These are phyloP conservation scores for Argopecten irradians DNA, from an alignment of 1,140 invertebrate genomes.

Conservation along the genomic window DNA sequence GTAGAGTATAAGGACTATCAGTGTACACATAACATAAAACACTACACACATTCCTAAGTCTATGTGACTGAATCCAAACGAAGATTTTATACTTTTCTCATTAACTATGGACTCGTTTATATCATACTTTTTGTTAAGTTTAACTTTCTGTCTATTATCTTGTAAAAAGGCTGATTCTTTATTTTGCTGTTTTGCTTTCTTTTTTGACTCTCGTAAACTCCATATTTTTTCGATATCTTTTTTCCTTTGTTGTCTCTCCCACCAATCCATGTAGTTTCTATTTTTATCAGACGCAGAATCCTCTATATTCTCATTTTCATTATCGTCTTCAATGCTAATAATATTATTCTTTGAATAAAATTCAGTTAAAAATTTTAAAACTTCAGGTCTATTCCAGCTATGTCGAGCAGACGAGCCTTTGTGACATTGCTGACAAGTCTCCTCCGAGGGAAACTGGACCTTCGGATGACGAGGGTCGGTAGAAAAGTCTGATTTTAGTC, in stretches of 20 bases:
- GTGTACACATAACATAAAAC: conserved; percentile 84
- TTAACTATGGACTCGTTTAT: neutral
- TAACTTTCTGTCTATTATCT: neutral
- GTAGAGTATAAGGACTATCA: conserved; percentile 85
- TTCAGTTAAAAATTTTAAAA: conserved; percentile 85
- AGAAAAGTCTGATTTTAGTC: conserved; percentile 89
- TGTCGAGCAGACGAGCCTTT: conserved; percentile 54
- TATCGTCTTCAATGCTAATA: conserved; percentile 34
- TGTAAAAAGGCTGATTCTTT: neutral
- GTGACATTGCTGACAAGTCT: conserved; percentile 85
- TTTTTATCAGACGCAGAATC: neutral
- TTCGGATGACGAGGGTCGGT: conserved; percentile 96
- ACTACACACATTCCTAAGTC: conserved; percentile 87
- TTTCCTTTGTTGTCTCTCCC: conserved; percentile 65
- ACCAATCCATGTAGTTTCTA: conserved; percentile 66
- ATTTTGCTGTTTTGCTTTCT: conserved; percentile 44
- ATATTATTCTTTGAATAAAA: conserved; percentile 81
- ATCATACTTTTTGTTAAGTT: neutral
- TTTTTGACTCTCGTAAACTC: conserved; percentile 45
- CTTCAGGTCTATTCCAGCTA: conserved; percentile 84
- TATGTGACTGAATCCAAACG: conserved; percentile 73
- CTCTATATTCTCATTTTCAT: neutral
- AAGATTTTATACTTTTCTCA: neutral
- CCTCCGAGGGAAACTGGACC: conserved; percentile 88
- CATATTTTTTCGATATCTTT: conserved; percentile 65